phyloP scores from a whole-genome alignment of 2,797 vertebrate genomes.

The Lacerta bilineata region DNA sequence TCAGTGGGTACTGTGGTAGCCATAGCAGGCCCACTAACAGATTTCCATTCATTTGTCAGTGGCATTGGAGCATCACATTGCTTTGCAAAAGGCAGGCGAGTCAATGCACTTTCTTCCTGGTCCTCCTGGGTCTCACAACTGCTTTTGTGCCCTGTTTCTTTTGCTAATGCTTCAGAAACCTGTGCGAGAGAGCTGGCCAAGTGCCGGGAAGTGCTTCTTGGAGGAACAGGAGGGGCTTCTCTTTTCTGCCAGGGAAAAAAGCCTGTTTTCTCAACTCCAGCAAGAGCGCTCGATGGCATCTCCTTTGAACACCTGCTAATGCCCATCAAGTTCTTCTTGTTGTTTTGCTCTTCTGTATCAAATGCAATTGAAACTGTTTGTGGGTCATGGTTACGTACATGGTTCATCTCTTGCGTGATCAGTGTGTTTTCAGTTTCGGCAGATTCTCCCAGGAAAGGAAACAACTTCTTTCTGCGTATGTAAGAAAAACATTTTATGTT shows the following conservation, averaged over 20 bases:
- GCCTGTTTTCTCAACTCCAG: constrained; percentile 72
- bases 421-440: constrained; percentile 71
- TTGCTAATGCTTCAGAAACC: constrained; percentile 76
- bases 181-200: constrained; percentile 80
- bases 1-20: constrained; percentile 70
- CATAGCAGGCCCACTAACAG: constrained; percentile 74
- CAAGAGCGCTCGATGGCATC: constrained; percentile 42
- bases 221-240: constrained; percentile 87
- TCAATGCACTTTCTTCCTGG: constrained; percentile 78
- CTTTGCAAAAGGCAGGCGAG: constrained; percentile 80
- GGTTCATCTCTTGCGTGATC: constrained; percentile 62
- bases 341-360: constrained; percentile 82
- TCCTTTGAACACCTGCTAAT: constrained; percentile 62
- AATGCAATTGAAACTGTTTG: constrained; percentile 76
- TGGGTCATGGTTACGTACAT: constrained; percentile 72
- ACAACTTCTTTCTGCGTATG: constrained; percentile 79
- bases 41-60: constrained; percentile 84
- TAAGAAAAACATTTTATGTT: constrained; percentile 50
- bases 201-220: constrained; percentile 91
- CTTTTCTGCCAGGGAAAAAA: constrained; percentile 73
- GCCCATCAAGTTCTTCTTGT: constrained; percentile 80
- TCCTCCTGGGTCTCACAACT: constrained; percentile 67
- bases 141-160: constrained; percentile 74
- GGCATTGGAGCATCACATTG: constrained; percentile 79
- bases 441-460: constrained; percentile 77